phyloP scores from a whole-genome alignment of 2,113 vertebrate species.

The Myotis lucifugus region DNA sequence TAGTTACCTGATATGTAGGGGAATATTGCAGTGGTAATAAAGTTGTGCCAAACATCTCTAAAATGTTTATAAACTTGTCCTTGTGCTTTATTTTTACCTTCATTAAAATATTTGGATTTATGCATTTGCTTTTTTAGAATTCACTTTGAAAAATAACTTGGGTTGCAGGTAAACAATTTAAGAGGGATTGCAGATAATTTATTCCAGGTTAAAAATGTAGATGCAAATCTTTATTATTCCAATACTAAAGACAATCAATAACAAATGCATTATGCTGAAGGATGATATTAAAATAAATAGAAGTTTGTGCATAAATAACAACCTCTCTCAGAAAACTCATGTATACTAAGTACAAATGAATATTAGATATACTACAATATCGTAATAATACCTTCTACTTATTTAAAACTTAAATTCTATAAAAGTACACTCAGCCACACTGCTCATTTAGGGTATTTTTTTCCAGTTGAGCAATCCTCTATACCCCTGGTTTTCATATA shows the following conservation, averaged over 20 bases:
- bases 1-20: background rate
- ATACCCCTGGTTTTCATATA: background rate
- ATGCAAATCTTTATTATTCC: constrained; percentile 36
- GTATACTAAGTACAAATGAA: background rate
- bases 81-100: constrained; percentile 43
- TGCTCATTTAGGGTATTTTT: background rate
- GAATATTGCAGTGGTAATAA: constrained; percentile 6
- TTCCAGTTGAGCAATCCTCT: background rate
- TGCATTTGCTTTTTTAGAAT: constrained; percentile 35
- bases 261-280: background rate
- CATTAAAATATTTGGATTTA: constrained; percentile 4
- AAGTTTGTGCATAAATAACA: background rate
- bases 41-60: background rate
- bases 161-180: constrained; percentile 25
- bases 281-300: constrained; percentile 10
- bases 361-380: background rate
- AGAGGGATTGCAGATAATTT: background rate
- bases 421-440: background rate
- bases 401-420: constrained; percentile 3
- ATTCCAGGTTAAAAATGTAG: constrained; percentile 32
- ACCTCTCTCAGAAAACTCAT: background rate
- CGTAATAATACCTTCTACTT: background rate
- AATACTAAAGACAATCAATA: background rate
- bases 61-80: constrained; percentile 15
- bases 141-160: constrained; percentile 15